Conservation (phyloP, 2,113 vertebrate genomes). For the Tylochromis polylepis region DNA sequence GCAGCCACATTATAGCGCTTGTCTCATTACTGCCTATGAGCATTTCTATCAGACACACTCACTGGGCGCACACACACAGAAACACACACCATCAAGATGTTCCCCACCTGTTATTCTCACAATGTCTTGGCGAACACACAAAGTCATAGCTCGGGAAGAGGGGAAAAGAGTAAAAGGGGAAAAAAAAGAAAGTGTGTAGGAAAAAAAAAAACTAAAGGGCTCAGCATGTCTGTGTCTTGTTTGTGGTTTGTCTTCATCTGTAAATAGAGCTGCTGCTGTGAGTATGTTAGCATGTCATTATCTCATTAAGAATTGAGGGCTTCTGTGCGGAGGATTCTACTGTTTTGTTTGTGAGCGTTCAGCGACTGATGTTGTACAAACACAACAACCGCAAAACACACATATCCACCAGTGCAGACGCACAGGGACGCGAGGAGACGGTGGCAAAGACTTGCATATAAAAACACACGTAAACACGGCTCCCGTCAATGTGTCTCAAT, state of each 20-base stretch:
- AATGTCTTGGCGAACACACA: conserved; percentile 36
- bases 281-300: conserved; percentile 64
- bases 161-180: background rate
- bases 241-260: conserved; percentile 67
- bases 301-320: conserved; percentile 72
- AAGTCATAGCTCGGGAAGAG: background rate
- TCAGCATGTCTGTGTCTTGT: conserved; percentile 57
- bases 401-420: background rate
- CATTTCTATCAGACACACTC: background rate
- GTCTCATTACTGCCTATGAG: conserved; percentile 35
- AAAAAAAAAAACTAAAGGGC: background rate
- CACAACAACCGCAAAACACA: conserved; percentile 54
- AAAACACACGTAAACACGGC: background rate
- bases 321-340: conserved; percentile 47
- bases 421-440: background rate
- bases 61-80: background rate
- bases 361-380: conserved; percentile 44
- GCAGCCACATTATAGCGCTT: conserved; percentile 43
- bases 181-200: background rate
- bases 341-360: conserved; percentile 56
- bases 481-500: background rate
- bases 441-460: background rate
- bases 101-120: conserved; percentile 64
- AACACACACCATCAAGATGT: conserved; percentile 45
- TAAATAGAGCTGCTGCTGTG: conserved; percentile 63